A percentile compares a stretch with the other conserved stretches of the same genome.
Evolutionary conservation across 2,888 invertebrate genomes (phyloP).

Genomic region (Trachelus stipa): DNA sequence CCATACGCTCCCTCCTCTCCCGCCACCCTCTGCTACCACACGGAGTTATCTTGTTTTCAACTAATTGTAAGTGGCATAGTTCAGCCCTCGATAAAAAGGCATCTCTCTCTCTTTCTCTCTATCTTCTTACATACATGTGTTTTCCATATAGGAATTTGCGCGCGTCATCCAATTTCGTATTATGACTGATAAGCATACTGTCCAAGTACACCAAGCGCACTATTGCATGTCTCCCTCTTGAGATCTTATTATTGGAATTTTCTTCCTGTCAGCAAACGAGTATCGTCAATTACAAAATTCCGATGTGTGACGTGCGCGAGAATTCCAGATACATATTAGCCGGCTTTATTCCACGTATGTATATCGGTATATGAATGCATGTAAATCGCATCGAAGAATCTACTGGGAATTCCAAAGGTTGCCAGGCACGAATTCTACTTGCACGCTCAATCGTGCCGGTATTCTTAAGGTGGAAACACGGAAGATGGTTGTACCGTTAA

Average conservation of each 20-base stretch:
- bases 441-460: not conserved
- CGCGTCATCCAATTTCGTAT: not conserved
- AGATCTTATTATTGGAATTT: not conserved
- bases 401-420: not conserved
- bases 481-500: not conserved
- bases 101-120: not conserved
- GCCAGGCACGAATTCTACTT: not conserved
- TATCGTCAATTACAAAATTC: not conserved
- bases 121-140: not conserved
- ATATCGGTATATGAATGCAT: not conserved
- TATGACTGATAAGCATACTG: not conserved
- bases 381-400: not conserved
- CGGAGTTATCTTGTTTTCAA: conserved; percentile 59
- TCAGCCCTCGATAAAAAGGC: conserved; percentile 36
- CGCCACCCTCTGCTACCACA: conserved; percentile 30
- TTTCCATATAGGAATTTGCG: not conserved
- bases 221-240: not conserved
- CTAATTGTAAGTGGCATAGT: conserved; percentile 60
- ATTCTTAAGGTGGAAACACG: not conserved
- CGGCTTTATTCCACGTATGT: not conserved
- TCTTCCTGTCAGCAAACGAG: not conserved
- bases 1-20: conserved; percentile 13
- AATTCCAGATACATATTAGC: not conserved
- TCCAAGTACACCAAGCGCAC: not conserved
- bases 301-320: not conserved